A percentile compares a stretch with the other conserved stretches of the same genome.
These are phyloP conservation scores for Oligia fasciuncula DNA, from an alignment of 2,888 invertebrate genomes.

Conservation along the genomic window DNA sequence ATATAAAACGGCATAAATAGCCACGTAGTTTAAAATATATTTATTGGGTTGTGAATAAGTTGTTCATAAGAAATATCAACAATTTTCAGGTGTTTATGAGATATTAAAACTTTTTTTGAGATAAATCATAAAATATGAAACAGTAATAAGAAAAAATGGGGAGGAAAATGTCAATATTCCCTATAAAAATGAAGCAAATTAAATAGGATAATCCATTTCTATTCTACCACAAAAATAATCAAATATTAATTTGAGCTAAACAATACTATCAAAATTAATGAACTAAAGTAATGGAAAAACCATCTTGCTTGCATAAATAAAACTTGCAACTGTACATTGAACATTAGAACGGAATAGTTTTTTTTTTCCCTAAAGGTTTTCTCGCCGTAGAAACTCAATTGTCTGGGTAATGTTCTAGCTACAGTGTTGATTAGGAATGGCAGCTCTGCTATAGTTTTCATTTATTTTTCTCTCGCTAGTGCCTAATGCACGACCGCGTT, in stretches of 20 bases:
- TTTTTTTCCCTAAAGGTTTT: not conserved
- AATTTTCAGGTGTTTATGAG: not conserved
- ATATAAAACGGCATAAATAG: conserved; percentile 4
- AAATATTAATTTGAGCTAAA: not conserved
- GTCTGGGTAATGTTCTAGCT: conserved; percentile 5
- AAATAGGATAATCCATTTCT: not conserved
- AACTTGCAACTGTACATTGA: not conserved
- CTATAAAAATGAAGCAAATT: not conserved
- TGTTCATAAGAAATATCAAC: not conserved
- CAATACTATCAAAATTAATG: not conserved
- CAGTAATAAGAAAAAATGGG: not conserved
- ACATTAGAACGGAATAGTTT: not conserved
- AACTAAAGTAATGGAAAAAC: not conserved
- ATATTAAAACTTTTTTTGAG: not conserved
- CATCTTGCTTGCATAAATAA: no score
- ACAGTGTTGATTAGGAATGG: conserved; percentile 10
- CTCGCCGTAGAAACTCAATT: conserved; percentile 2
- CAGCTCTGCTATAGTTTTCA: conserved; percentile 10
- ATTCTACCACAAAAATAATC: not conserved
- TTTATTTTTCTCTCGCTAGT: conserved; percentile 26
- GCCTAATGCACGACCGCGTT: conserved; percentile 24
- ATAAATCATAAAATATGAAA: not conserved
- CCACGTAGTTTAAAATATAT: not conserved
- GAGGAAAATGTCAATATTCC: no score
- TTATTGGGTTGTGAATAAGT: not conserved